Conservation (phyloP, 2,797 vertebrate genomes). For the Basileuterus tristriatus region DNA sequence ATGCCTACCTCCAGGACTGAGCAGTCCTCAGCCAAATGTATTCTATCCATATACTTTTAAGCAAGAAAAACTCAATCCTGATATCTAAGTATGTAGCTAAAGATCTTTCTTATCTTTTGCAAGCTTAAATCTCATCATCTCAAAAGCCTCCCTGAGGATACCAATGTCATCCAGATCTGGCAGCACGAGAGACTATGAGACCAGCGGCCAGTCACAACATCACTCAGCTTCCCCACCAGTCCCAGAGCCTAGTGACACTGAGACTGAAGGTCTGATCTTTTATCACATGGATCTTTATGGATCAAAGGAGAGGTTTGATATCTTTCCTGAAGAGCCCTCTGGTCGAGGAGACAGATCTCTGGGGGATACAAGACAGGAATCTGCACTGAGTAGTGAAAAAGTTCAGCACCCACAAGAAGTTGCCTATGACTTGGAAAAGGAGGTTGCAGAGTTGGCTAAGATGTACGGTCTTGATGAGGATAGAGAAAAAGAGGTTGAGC, state of each 20-base stretch:
- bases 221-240: neutral
- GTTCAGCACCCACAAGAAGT: neutral
- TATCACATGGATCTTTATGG: constrained; percentile 84
- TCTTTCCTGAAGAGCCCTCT: constrained; percentile 77
- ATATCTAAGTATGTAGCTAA: neutral
- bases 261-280: constrained; percentile 55
- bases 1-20: neutral
- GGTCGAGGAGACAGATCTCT: constrained; percentile 35
- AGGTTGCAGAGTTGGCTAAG: constrained; percentile 66
- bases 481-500: constrained; percentile 59
- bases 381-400: neutral
- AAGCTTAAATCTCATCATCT: neutral
- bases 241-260: neutral
- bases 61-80: neutral
- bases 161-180: constrained; percentile 28
- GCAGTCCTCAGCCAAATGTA: neutral
- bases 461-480: constrained; percentile 71
- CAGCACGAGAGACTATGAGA: constrained; percentile 10
- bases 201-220: neutral
- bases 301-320: constrained; percentile 75
- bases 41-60: neutral
- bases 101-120: neutral
- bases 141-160: neutral
- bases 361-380: neutral
- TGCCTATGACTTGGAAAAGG: constrained; percentile 57